phyloP scores from a whole-genome alignment of 2,888 invertebrate species.

The Exocentrus adspersus region DNA sequence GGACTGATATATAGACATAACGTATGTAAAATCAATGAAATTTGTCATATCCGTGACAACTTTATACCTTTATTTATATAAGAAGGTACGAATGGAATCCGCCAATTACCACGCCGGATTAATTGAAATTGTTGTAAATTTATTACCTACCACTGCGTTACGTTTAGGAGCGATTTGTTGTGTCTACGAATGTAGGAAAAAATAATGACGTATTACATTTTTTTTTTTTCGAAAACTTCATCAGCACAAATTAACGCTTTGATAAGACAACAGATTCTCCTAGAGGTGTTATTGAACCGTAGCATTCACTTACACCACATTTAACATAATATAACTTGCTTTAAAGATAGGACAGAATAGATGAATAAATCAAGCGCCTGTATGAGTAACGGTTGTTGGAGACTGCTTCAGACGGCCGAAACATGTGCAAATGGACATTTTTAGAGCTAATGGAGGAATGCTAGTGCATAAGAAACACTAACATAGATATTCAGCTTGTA shows the following conservation, averaged over 20 bases:
- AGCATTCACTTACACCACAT: constrained; percentile 27
- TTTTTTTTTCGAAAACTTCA: too few relatives aligned
- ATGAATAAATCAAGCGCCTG: constrained; percentile 28
- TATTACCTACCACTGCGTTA: background rate
- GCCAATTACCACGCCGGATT: constrained; percentile 1
- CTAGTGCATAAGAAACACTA: constrained; percentile 48
- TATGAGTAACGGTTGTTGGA: constrained; percentile 26
- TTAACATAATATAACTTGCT: constrained; percentile 36
- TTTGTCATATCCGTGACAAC: constrained; percentile 49
- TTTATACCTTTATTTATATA: constrained; percentile 33
- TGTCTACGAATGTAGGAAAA: too few relatives aligned
- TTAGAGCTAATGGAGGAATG: constrained; percentile 24
- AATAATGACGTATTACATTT: too few relatives aligned
- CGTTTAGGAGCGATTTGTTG: too few relatives aligned
- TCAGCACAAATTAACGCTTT: too few relatives aligned
- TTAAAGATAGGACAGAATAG: constrained; percentile 36
- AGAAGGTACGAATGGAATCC: background rate
- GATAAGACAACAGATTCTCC: constrained; percentile 13
- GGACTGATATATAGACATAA: constrained; percentile 50
- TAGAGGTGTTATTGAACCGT: constrained; percentile 31
- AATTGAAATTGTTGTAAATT: background rate
- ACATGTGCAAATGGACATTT: constrained; percentile 25
- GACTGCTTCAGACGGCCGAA: constrained; percentile 27
- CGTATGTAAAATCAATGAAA: constrained; percentile 48
- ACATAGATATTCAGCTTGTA: constrained; percentile 49